phyloP scores from a whole-genome alignment of 1,140 invertebrate genomes.

The Yoshiicerus persimilis region DNA sequence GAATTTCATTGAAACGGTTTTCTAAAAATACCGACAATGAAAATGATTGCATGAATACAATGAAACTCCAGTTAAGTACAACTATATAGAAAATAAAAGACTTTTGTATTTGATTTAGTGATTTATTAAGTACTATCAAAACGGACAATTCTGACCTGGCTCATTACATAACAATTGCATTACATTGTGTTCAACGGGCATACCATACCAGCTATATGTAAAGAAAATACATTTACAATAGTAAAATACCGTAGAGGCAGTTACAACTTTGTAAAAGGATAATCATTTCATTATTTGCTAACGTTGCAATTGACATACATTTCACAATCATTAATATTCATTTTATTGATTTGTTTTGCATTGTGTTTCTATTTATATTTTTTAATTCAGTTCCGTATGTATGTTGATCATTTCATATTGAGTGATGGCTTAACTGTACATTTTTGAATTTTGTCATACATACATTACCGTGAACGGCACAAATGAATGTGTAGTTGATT shows the following conservation, averaged over 20 bases:
- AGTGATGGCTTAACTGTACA: background rate
- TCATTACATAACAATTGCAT: background rate
- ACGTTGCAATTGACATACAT: background rate
- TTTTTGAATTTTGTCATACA: background rate
- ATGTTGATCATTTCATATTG: background rate
- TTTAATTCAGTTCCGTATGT: background rate
- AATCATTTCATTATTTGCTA: background rate
- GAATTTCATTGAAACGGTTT: too few relatives aligned
- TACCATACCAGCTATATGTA: background rate
- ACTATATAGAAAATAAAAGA: too few relatives aligned
- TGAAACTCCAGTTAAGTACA: too few relatives aligned
- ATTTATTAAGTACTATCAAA: background rate
- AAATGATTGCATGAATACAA: too few relatives aligned
- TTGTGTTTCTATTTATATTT: background rate
- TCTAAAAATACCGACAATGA: too few relatives aligned
- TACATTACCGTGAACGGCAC: background rate
- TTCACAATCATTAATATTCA: background rate
- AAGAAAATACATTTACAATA: constrained; percentile 14
- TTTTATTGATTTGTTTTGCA: background rate
- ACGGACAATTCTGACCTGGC: background rate
- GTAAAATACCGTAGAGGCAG: background rate
- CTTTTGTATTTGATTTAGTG: background rate
- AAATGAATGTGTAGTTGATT: background rate
- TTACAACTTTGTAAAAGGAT: background rate
- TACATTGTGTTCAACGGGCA: background rate